Evolutionary conservation across 2,888 invertebrate species (phyloP).

Genomic region (Pilophorus perplexus): DNA sequence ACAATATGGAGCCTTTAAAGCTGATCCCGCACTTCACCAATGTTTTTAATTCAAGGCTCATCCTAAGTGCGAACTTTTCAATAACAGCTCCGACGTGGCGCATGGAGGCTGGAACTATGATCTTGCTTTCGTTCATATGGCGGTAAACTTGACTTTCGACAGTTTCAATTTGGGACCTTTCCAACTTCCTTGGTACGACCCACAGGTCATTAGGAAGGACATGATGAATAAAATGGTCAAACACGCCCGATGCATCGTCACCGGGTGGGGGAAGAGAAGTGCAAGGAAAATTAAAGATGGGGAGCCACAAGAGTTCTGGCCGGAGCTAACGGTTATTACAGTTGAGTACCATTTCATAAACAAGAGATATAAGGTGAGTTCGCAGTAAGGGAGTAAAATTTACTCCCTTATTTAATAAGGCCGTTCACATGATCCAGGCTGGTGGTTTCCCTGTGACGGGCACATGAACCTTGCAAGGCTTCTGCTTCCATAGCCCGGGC

Average conservation of each 20-base stretch:
- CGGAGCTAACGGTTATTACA: not conserved
- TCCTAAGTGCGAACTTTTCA: constrained; percentile 5
- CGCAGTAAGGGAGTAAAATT: not conserved
- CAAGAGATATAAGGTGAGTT: not conserved
- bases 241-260: not conserved
- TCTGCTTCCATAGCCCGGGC: no score
- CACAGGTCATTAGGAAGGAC: not conserved
- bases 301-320: not conserved
- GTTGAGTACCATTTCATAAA: not conserved
- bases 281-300: not conserved
- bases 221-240: not conserved
- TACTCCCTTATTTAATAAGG: not conserved
- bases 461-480: no score
- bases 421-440: no score
- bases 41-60: no score
- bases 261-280: constrained; percentile 15
- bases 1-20: no score
- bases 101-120: constrained; percentile 24
- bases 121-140: not conserved
- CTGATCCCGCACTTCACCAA: no score
- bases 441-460: no score
- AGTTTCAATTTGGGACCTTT: constrained; percentile 1
- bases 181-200: not conserved
- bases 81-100: not conserved
- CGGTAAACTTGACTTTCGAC: not conserved